Evolutionary conservation across 1,140 invertebrate genomes (phyloP).

Genomic region (Drosophila sechellia): DNA sequence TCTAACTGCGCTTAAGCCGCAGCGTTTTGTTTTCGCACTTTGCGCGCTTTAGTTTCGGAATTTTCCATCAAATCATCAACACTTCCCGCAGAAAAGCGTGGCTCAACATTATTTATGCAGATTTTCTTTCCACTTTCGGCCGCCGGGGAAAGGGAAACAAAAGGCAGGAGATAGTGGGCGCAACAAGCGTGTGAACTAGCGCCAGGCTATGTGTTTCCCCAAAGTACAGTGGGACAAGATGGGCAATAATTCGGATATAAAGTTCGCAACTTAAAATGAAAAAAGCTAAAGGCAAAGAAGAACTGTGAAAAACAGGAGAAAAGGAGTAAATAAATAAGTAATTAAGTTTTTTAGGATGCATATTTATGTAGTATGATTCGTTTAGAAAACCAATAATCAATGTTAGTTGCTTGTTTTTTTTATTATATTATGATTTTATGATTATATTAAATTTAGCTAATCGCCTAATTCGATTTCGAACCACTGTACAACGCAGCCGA

Average conservation of each 20-base stretch:
- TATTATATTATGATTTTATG: too few species aligned
- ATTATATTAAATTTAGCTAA: too few species aligned
- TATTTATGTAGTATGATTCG: too few species aligned
- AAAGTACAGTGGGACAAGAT: slow-evolving; percentile 36
- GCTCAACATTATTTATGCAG: slow-evolving; percentile 78
- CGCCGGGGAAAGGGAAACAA: too few species aligned
- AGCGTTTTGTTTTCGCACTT: slow-evolving; percentile 55
- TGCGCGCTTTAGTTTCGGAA: slow-evolving; percentile 65
- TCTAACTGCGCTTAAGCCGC: slow-evolving; percentile 33
- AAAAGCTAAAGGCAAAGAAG: too few species aligned
- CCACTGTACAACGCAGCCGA: slow-evolving; percentile 21
- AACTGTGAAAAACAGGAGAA: too few species aligned
- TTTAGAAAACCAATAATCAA: too few species aligned
- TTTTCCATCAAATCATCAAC: slow-evolving; percentile 77
- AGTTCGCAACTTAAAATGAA: neutral
- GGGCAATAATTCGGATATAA: neutral
- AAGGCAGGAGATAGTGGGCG: slow-evolving; percentile 54
- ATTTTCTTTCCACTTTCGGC: slow-evolving; percentile 50
- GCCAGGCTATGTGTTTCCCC: slow-evolving; percentile 21
- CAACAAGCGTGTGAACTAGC: slow-evolving; percentile 79
- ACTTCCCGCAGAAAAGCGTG: slow-evolving; percentile 58
- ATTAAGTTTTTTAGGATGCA: too few species aligned
- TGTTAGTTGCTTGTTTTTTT: too few species aligned
- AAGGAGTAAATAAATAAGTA: too few species aligned
- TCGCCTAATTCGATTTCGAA: neutral